phyloP scores from a whole-genome alignment of 2,797 vertebrate species.

The Enteromius viviparus region DNA sequence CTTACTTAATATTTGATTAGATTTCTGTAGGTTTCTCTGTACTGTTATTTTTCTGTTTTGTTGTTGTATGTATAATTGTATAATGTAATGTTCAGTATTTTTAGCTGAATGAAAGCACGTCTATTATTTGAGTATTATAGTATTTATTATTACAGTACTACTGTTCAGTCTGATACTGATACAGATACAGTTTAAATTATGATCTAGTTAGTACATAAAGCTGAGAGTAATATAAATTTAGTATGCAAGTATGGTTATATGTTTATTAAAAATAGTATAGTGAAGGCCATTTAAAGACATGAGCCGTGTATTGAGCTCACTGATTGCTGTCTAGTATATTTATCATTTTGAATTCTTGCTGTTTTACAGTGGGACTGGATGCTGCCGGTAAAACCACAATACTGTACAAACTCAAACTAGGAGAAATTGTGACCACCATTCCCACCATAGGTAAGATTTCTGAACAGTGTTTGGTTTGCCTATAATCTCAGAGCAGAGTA shows the following conservation, averaged over 20 bases:
- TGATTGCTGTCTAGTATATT: background rate
- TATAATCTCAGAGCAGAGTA: background rate
- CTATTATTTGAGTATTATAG: background rate
- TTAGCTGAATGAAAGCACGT: background rate
- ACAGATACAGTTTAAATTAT: background rate
- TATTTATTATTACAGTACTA: background rate
- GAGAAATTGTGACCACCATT: constrained; percentile 91
- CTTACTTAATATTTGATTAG: background rate
- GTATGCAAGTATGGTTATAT: background rate
- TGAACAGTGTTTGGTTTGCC: background rate
- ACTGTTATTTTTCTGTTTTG: background rate
- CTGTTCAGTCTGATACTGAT: background rate
- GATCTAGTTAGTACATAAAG: background rate
- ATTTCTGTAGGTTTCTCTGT: background rate
- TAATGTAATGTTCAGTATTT: background rate
- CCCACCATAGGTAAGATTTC: constrained; percentile 86
- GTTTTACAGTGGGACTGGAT: constrained; percentile 83
- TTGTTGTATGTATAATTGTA: background rate
- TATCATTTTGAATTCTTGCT: constrained; percentile 2
- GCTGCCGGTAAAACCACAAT: constrained; percentile 91
- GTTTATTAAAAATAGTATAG: background rate
- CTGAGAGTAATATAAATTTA: background rate
- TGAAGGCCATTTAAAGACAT: background rate
- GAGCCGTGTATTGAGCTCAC: no score
- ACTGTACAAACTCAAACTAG: constrained; percentile 89